Evolutionary conservation across 2,113 vertebrate genomes (phyloP).

Genomic region (Anseranas semipalmata): DNA sequence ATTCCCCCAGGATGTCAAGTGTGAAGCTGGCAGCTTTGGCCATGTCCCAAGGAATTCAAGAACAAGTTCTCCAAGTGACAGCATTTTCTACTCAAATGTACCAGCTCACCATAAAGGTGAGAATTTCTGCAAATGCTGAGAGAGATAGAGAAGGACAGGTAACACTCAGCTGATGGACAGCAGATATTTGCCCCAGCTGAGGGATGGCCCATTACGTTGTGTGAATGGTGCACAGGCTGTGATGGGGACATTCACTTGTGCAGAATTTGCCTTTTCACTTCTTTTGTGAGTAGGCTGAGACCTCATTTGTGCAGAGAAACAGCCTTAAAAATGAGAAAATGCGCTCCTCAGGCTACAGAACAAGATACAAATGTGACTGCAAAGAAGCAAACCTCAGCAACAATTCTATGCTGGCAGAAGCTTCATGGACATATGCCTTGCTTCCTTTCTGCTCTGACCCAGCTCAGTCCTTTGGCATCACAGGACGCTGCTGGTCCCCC

Average conservation of each 20-base stretch:
- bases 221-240: background rate
- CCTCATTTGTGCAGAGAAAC: background rate
- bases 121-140: background rate
- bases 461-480: background rate
- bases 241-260: background rate
- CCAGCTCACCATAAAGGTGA: background rate
- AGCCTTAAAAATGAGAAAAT: background rate
- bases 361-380: background rate
- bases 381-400: background rate
- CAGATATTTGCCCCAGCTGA: background rate
- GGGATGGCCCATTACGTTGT: background rate
- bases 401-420: fast-evolving
- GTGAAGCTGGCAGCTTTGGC: background rate
- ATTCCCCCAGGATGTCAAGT: background rate
- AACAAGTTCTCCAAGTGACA: background rate
- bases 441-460: background rate
- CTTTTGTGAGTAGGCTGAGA: background rate
- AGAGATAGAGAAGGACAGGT: background rate
- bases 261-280: background rate
- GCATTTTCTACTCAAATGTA: background rate
- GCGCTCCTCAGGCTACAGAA: background rate
- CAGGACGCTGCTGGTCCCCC: too few species aligned
- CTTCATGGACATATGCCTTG: background rate
- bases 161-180: background rate
- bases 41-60: background rate